These are phyloP conservation scores for Stomatorhinus walkeri DNA, from an alignment of 2,797 vertebrate genomes.

Conservation along the genomic window DNA sequence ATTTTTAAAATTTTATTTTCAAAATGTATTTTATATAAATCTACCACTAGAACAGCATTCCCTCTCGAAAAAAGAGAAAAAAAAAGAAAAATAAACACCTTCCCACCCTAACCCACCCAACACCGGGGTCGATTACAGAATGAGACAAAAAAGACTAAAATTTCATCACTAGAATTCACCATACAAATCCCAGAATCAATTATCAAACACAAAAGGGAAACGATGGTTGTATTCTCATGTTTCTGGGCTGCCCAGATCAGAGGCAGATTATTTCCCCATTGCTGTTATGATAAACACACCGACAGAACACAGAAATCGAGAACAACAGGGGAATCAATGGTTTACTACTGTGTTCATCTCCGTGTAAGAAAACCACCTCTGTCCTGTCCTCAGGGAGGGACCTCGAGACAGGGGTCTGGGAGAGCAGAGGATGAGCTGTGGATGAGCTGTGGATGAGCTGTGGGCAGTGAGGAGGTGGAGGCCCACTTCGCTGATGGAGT, in stretches of 20 bases:
- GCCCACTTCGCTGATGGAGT: background rate
- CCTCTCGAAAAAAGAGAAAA: slow-evolving; percentile 60
- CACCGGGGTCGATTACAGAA: slow-evolving; percentile 61
- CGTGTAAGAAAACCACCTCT: slow-evolving; percentile 32
- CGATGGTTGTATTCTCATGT: slow-evolving; percentile 41
- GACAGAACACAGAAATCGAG: slow-evolving; percentile 36
- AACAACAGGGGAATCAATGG: slow-evolving; percentile 34
- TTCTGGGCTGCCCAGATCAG: slow-evolving; percentile 25
- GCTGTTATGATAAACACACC: slow-evolving; percentile 45
- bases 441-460: background rate
- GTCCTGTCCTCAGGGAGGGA: background rate
- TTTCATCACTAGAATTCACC: slow-evolving; percentile 77
- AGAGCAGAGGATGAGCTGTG: background rate
- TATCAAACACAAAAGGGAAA: slow-evolving; percentile 43
- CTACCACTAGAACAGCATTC: slow-evolving; percentile 82
- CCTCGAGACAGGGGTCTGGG: background rate
- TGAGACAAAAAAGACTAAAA: slow-evolving; percentile 68
- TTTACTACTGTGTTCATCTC: slow-evolving; percentile 56
- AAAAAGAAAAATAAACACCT: slow-evolving; percentile 33
- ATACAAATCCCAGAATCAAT: slow-evolving; percentile 69
- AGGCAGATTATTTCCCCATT: slow-evolving; percentile 36
- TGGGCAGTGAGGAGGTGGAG: background rate
- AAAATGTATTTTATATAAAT: slow-evolving; percentile 79
- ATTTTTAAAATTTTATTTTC: slow-evolving; percentile 55
- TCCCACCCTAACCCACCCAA: slow-evolving; percentile 45